Base-by-base conservation (phyloP, 2,113 vertebrate species). In the Chaetodon auriga region DNA sequence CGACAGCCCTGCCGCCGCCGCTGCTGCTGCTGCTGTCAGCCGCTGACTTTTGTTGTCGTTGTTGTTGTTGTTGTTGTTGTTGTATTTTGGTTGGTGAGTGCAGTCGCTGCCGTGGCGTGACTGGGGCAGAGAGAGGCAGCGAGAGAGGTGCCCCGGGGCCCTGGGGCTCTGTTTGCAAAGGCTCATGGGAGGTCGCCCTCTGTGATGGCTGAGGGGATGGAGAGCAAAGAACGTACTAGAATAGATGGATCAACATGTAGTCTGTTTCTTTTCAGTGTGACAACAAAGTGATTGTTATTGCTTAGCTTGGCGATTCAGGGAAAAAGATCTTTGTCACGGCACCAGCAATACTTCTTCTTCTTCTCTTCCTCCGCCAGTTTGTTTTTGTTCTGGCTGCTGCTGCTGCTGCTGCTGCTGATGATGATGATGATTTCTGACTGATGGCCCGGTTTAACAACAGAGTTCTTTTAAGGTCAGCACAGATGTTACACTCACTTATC, bases 101-200 rank as follows among this genome's bases (percentile, higher is more conserved):
- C 87, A 64, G 87, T 58, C 16, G 25, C 89, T 78, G 75, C 72
- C 41, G 86, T 94, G 87, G 93, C 87, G 84, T 93, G 86, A 90
- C 91, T 72, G 75, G 88, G 89, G 80, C 84, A 88, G 78, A 69
- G 73, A 81, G 79, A 62, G 62, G 62, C 82, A 70, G 74, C 75
- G 80, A 81, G 75, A 88, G 86, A 86, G 88, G 86, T 84, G 91
- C 89, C 92, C 88, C 13, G 23, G 89, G 91, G 62, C 89, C 91
- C 85, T 71, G 58, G 86, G 89, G 89, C 80, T 89, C 89, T 87
- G 84, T 86, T 89, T 94, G 93, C 94, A 92, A 92, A 91, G 94
- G 89, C 93, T 93, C 91, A 94, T 93, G 92, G 94, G 92, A 93
- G 93, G 86, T 91, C 64, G 68, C 77, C 88, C 90, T 89, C 71